A percentile compares a stretch with the other conserved stretches of the same genome.
Conservation (phyloP, 2,797 vertebrate species). For the Morus bassanus region DNA sequence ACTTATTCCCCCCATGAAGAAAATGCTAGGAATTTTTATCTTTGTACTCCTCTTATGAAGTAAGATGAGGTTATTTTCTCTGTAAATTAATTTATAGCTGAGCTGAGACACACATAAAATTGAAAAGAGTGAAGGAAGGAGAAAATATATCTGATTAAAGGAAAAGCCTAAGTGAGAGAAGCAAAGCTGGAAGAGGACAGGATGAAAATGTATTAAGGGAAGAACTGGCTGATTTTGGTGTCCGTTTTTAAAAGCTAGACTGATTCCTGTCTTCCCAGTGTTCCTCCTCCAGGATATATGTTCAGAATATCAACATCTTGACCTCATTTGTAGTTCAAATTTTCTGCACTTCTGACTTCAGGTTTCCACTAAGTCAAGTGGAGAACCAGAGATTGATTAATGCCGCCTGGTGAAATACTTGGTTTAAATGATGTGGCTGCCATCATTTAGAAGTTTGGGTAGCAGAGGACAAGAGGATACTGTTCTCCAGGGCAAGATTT, state of each 20-base stretch:
- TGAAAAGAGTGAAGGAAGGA: not conserved
- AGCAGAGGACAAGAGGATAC: not conserved
- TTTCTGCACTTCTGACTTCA: conserved; percentile 35
- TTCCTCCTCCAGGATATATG: not conserved
- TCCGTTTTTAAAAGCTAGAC: not conserved
- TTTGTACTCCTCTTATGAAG: not conserved
- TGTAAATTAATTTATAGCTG: not conserved
- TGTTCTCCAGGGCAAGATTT: not conserved
- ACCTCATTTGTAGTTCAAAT: conserved; percentile 25
- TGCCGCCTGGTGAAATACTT: not conserved
- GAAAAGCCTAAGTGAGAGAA: not conserved
- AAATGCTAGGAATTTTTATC: not conserved
- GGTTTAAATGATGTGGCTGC: not conserved
- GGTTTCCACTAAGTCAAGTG: conserved; percentile 4
- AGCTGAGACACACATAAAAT: not conserved
- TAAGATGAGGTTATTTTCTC: not conserved
- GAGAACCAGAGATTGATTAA: not conserved
- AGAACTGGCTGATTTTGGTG: not conserved
- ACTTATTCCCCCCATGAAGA: rapidly evolving
- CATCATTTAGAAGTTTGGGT: not conserved
- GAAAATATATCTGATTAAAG: not conserved
- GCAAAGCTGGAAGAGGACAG: not conserved
- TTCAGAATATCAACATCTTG: not conserved
- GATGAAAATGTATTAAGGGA: not conserved
- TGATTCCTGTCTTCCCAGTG: not conserved